Conservation (phyloP, 2,888 invertebrate genomes). For the Mesochorus sp. region DNA sequence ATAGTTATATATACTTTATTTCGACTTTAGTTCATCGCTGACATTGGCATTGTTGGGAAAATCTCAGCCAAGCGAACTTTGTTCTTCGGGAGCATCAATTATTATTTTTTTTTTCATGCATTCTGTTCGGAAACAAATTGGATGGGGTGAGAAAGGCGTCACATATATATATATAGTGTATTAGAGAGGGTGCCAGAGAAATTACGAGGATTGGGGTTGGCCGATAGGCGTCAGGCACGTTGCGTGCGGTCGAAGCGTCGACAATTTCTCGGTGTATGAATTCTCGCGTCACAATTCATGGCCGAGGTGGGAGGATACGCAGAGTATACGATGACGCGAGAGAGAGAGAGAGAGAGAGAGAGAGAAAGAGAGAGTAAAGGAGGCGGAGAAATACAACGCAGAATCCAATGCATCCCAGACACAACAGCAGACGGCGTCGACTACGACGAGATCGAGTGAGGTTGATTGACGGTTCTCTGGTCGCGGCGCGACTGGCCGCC, state of each 20-base stretch:
- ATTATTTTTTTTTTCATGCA: no score
- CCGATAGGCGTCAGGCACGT: slow-evolving; percentile 13
- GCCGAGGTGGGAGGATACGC: neutral
- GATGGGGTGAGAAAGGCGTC: neutral
- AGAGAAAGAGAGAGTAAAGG: neutral
- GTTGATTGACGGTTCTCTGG: slow-evolving; percentile 65
- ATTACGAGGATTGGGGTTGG: slow-evolving; percentile 31
- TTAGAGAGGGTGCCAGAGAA: neutral
- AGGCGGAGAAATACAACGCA: neutral
- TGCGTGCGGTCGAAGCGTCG: slow-evolving; percentile 45
- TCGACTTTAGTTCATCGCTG: no score
- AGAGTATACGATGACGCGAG: neutral
- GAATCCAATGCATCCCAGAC: slow-evolving; percentile 38
- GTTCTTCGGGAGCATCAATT: no score
- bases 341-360: neutral
- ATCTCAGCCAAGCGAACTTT: no score
- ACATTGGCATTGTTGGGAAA: no score
- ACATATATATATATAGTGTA: neutral
- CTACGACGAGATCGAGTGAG: slow-evolving; percentile 59
- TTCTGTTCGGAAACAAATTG: slow-evolving; percentile 31
- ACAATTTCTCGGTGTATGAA: slow-evolving; percentile 34
- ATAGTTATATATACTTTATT: no score
- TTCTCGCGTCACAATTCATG: slow-evolving; percentile 17
- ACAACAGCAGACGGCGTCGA: slow-evolving; percentile 57
- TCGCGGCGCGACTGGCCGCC: slow-evolving; percentile 41